Percentiles rank a stretch among this genome's conserved stretches.
Conservation (phyloP, 2,888 invertebrate species). For the Drosophila ustulata region DNA sequence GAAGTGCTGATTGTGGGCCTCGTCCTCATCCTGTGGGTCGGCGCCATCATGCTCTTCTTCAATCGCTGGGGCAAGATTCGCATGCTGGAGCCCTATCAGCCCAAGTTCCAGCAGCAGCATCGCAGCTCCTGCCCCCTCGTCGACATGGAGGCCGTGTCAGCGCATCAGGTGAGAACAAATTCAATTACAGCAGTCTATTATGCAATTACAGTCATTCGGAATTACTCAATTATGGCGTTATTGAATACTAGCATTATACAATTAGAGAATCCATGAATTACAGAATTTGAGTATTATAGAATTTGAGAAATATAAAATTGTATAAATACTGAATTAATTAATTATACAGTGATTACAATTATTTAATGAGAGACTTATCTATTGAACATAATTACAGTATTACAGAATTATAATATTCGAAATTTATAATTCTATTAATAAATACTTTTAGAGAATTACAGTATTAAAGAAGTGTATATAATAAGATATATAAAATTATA, state of each 20-base stretch:
- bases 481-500: too few relatives aligned
- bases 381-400: too few relatives aligned
- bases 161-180: slow-evolving; percentile 80
- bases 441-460: too few relatives aligned
- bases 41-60: slow-evolving; percentile 95
- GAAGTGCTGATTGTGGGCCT: slow-evolving; percentile 94
- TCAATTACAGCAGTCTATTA: background rate
- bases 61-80: slow-evolving; percentile 98
- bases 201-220: background rate
- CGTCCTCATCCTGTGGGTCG: slow-evolving; percentile 94
- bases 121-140: slow-evolving; percentile 91
- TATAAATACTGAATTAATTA: too few relatives aligned
- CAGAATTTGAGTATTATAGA: too few relatives aligned
- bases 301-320: too few relatives aligned
- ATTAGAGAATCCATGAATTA: background rate
- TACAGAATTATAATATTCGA: too few relatives aligned
- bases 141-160: slow-evolving; percentile 84
- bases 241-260: background rate
- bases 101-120: slow-evolving; percentile 94
- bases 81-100: slow-evolving; percentile 96
- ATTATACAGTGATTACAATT: too few relatives aligned
- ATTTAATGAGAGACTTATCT: too few relatives aligned
- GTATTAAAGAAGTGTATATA: too few relatives aligned
- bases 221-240: background rate
- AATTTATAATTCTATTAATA: too few relatives aligned